Base-by-base conservation (phyloP, 2,888 invertebrate genomes). In the Drosophila suboccidentalis region DNA sequence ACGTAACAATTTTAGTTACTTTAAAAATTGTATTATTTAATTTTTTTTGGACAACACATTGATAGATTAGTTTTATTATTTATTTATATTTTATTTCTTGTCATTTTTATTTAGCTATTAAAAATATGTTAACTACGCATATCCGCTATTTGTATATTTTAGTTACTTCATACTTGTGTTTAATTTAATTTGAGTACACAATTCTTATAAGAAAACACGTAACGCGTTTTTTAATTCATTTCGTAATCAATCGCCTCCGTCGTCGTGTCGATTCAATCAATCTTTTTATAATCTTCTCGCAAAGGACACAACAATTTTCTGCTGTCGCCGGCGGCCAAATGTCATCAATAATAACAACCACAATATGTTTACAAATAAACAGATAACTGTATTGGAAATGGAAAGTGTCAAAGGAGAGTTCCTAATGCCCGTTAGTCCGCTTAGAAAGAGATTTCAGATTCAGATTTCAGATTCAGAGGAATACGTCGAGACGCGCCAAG, bases 401-500 rank as follows among this genome's bases (percentile, higher is more conserved):
- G 51, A 57, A 61, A 58, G 53, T 34, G 43, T 26, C 15, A 53
- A 66, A 62, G 11, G 9, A 61, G 71, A 66, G 60, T 63, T 32
- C 55, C 66, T 60, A 64, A 66, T 44, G 73, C 10, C 49, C 64
- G 67, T 53, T 50, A 46, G 75, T 13, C 63, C 68, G 71, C 62
- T 70, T 68, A 63, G 54, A 63, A 61, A 41, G 68, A 55, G 51
- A 66, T 65, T 58, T 63, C 63, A 26, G 26, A 26, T 26, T 26
- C 26, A 26, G 22, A 22, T 60, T 60, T n/a, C 22, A 22, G 26
- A 26, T 60, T 60, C 22, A 67, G 26, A 71, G 64, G 36, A 79
- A 71, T 68, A 80, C 86, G 85, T 90, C 89, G 78, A 83, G 81
- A 84, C 87, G 89, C 90, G 91, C 90, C 91, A 89, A 91, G 91